Evolutionary conservation across 2,888 invertebrate species (phyloP), one percentile per base, ranked within the genome.

Genomic region (Charanyca ferruginea): DNA sequence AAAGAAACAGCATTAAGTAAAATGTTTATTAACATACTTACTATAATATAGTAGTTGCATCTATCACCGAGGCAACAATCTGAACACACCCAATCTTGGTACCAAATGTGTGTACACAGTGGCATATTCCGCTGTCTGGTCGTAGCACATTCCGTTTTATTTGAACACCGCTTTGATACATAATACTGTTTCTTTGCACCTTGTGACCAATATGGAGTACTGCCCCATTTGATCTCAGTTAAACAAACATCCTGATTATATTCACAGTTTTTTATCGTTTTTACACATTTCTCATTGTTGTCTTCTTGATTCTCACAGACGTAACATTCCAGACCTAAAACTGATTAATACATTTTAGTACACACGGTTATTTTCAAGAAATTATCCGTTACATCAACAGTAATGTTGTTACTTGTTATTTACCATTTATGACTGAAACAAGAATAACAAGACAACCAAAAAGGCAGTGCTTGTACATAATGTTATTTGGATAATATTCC

Each of bases 11-110:
- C 11, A 44, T 42, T 5, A 42, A 22, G 25, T 45, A 7, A 32
- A 9, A 13, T 6, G 16, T 7, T 32, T 4, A n/a, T 4, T 20
- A 3, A 5, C 6, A 8, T 84, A 97, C 98, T 98, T 96, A 99
- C 99, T 89, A 99, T 98, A 55, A 98, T 97, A 91, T 97, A 99
- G 90, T 98, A 99, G 92, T 99, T 99, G 93, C 99, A 99, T 61
- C 98, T 96, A 91, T 99, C 99, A 55, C 99, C 99, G 87, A 98
- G 98, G 89, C 99, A 99, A 92, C 99, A 99, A 90, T 99, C 99
- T 0, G 98, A 97, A 93, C 99, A 99, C 77, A 97, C 97, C 99
- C 99, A 99, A 93, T 99, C 99, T 87, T 98, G 97, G 87, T 99
- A 99, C 99, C 98, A 98, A 83, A 99, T 98, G 85, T 98, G 97